Conservation (phyloP, 1,140 invertebrate genomes). For the Hypsibius dujardini region DNA sequence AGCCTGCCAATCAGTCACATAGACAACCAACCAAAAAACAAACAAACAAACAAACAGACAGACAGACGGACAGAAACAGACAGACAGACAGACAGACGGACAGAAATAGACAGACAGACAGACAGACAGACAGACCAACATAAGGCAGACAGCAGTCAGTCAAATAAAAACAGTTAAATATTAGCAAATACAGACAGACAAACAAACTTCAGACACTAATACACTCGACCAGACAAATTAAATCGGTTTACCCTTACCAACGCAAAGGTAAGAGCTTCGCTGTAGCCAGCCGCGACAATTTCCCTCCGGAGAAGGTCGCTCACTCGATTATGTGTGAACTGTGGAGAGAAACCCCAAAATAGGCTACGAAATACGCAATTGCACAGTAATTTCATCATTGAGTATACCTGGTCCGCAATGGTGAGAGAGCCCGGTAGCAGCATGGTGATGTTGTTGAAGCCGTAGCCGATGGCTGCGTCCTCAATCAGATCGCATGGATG, state of each 20-base stretch:
- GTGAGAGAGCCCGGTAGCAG: constrained; percentile 57
- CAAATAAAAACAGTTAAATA: too few relatives aligned
- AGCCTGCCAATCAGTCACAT: too few relatives aligned
- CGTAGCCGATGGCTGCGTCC: constrained; percentile 86
- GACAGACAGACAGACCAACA: too few relatives aligned
- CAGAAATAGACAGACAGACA: too few relatives aligned
- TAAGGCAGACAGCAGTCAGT: too few relatives aligned
- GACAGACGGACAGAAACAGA: too few relatives aligned
- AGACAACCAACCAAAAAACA: too few relatives aligned
- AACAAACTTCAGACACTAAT: too few relatives aligned
- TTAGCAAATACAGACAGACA: too few relatives aligned
- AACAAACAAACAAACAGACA: too few relatives aligned
- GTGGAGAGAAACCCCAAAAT: constrained; percentile 29
- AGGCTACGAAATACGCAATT: constrained; percentile 20
- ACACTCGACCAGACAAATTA: too few relatives aligned
- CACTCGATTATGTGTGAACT: constrained; percentile 76
- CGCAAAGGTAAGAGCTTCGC: constrained; percentile 85
- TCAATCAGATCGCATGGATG: constrained; percentile 93
- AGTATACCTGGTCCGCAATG: constrained; percentile 48
- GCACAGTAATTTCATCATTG: constrained; percentile 17
- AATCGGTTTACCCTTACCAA: constrained; percentile 40
- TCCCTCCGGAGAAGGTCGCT: constrained; percentile 67
- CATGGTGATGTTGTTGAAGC: constrained; percentile 79
- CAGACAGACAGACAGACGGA: too few relatives aligned
- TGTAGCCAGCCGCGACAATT: constrained; percentile 77